Conservation (phyloP, 2,113 vertebrate genomes). For the Oncorhynchus masou region DNA sequence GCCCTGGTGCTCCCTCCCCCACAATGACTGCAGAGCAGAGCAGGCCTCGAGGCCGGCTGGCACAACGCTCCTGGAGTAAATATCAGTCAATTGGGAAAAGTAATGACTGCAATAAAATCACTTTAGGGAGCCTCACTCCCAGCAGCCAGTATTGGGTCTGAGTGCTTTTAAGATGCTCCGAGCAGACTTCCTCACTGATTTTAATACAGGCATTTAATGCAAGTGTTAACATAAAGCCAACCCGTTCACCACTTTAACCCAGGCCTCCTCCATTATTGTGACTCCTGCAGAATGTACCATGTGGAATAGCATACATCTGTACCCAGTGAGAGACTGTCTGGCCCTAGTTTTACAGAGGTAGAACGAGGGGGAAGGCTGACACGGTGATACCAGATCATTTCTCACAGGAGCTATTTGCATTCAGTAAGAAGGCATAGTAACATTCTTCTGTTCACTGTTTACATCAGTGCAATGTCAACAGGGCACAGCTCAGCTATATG, state of each 20-base stretch:
- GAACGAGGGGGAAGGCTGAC: not conserved
- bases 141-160: not conserved
- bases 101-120: constrained; percentile 19
- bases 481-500: too few relatives aligned
- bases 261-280: constrained; percentile 6
- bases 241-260: constrained; percentile 25
- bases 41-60: not conserved
- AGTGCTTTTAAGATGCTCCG: constrained; percentile 26
- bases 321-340: not conserved
- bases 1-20: not conserved
- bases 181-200: constrained; percentile 21
- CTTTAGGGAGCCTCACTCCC: too few relatives aligned
- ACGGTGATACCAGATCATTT: not conserved
- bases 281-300: not conserved
- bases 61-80: constrained; percentile 20
- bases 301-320: not conserved
- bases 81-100: constrained; percentile 18
- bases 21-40: not conserved
- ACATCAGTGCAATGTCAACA: too few relatives aligned
- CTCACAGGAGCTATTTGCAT: too few relatives aligned
- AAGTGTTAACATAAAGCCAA: constrained; percentile 30
- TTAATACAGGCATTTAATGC: constrained; percentile 25
- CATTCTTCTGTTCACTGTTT: too few relatives aligned
- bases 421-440: too few relatives aligned
- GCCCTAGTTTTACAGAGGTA: not conserved